Base-by-base conservation (phyloP, 1,140 invertebrate genomes). In the Psilanteris sp. region DNA sequence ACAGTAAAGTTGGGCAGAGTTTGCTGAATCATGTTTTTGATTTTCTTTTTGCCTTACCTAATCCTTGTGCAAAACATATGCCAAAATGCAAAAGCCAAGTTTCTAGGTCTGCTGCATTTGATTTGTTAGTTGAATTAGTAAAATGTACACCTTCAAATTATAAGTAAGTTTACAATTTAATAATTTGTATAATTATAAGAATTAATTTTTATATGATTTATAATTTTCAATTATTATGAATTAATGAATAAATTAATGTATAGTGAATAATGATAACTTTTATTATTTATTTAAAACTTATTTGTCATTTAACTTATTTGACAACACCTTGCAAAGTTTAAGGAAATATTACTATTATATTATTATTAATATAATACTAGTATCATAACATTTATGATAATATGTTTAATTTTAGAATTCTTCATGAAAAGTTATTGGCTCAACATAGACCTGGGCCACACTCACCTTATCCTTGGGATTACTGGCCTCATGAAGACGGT, bases 401-500 rank as follows among this genome's bases (percentile, higher is more conserved):
- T n/a, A n/a, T n/a, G n/a, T n/a, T n/a, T n/a, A n/a, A n/a, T n/a
- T 97, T 96, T 81, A 91, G 91, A 71, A 90, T 95, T 44, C 88
- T 98, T 1, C 95, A 97, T 73, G 91, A 93, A 14, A 95, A 95
- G 64, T 88, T 98, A 9, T 85, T 97, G 75, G 90, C 91, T 1
- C 96, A 98, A 81, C 96, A 98, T 85, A 93, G 93, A 76, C 95
- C 95, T 48, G 94, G 95, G 29, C 92, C 93, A 0, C 93, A 95
- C 81, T 92, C 93, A 1, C 92, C 95, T 0, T 96, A 98, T 88
- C 95, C 96, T 0, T 98, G 96, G 96, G 97, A 98, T 85, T 97
- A 98, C 86, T 98, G 97, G 97, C 97, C 97, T 0, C 94, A 96
- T 64, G 97, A 98, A 80, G 96, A 98, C 84, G 96, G 96, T 0